phyloP scores from a whole-genome alignment of 37 sponge, comb jelly and placozoan species.

The Lycopodina hypogea region DNA sequence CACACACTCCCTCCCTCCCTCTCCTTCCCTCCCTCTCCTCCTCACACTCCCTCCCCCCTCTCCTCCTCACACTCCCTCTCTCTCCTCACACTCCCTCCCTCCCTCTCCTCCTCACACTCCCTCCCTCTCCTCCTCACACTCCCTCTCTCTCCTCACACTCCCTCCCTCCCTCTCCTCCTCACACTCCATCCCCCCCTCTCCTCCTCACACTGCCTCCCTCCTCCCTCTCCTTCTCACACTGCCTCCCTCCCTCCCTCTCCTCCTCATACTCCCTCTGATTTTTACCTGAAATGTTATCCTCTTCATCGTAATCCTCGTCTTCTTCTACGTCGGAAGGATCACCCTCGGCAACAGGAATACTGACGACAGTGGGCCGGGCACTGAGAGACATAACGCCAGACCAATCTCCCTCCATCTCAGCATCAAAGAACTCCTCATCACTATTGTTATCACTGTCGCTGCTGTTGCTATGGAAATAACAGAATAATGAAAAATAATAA shows the following conservation, averaged over 20 bases:
- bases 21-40: conserved; percentile 31
- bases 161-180: no score
- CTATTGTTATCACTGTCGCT: conserved; percentile 28
- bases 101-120: background rate
- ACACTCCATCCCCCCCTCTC: no score
- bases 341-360: conserved; percentile 44
- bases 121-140: background rate
- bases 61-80: conserved; percentile 14
- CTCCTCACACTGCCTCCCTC: no score
- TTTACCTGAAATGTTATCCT: conserved; percentile 32
- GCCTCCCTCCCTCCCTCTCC: no score
- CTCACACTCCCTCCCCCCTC: conserved; percentile 27
- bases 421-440: conserved; percentile 61
- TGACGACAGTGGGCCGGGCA: conserved; percentile 9
- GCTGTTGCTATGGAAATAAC: background rate
- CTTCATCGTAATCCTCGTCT: conserved; percentile 43
- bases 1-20: conserved; percentile 1
- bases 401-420: conserved; percentile 29
- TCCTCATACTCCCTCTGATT: background rate
- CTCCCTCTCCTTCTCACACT: no score
- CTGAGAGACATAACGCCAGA: background rate
- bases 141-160: background rate
- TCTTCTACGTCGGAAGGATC: conserved; percentile 75
- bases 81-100: background rate
- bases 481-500: no score